Base-by-base conservation (phyloP, 1,140 invertebrate genomes). In the Megalopta genalis region DNA sequence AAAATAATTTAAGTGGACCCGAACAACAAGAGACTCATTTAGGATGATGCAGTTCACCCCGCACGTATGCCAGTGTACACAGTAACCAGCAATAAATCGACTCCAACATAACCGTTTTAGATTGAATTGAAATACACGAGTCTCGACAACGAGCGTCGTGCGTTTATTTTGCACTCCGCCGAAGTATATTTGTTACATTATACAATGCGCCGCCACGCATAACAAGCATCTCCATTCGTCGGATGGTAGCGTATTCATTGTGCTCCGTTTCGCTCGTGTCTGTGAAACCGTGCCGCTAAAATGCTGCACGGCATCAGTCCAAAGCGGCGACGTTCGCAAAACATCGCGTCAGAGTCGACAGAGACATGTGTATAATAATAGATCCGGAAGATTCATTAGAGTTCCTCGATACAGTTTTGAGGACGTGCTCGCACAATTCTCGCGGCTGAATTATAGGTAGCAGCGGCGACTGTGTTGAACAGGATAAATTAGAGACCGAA, bases 231-330 rank as follows among this genome's bases (percentile, higher is more conserved):
- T 46, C 9, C 59, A 32, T 79, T 72, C 16, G 49, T 16, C 14
- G 49, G 49, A 18, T 6, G 68, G 49, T 46, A 32, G 23, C 1
- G 68, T 14, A n/a, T 79, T 49, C 62, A 79, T 73, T 63, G 39
- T 72, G 25, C 27, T 49, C 46, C 25, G 16, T 37, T 0, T 0
- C n/a, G 7, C 18, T 54, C 21, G 39, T 32, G 37, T 66, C 46
- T 63, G 62, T 59, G 77, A 79, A 72, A 78, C 32, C 16, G n/a
- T 27, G 37, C 21, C 5, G 23, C 18, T 65, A 10, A 78, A 79
- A 79, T 72, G 57, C 60, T 39, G 63, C 70, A 27, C 16, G 62
- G 77, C 77, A 73, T 18, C 57, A 57, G 16, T 65, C 69, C 70
- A 66, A 79, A 52, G 14, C 62, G 32, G 16, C 57, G 21, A 7